Percentiles rank a stretch among this genome's conserved stretches.
These are phyloP conservation scores for Noctua pronuba DNA, from an alignment of 2,888 invertebrate genomes.

Conservation along the genomic window DNA sequence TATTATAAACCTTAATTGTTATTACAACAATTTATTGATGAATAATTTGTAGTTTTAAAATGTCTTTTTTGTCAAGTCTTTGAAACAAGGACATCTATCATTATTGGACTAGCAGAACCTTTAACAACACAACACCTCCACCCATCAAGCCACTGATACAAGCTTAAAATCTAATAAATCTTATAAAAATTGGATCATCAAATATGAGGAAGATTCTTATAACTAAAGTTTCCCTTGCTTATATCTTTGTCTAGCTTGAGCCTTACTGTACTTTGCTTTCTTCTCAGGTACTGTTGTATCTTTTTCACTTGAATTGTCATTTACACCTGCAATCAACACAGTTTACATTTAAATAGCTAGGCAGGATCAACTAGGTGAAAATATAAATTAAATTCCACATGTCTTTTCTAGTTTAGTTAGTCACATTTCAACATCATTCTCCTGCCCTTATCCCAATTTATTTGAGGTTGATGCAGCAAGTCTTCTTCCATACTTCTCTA, in stretches of 20 bases:
- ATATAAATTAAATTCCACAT: background rate
- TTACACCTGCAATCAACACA: conserved; percentile 75
- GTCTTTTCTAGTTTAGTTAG: background rate
- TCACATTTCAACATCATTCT: background rate
- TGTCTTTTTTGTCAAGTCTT: conserved; percentile 69
- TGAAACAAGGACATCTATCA: conserved; percentile 57
- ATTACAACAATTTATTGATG: conserved; percentile 53
- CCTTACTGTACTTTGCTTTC: conserved; percentile 92
- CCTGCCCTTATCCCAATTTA: no score
- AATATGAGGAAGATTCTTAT: conserved; percentile 62
- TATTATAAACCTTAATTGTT: conserved; percentile 66
- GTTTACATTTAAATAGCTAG: background rate
- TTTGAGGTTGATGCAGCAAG: no score
- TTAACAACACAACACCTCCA: conserved; percentile 66
- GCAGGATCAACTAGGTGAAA: background rate
- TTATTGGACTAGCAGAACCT: conserved; percentile 60
- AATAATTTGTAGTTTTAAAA: conserved; percentile 59
- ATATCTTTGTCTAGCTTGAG: conserved; percentile 94
- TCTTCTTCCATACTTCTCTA: no score
- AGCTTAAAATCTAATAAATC: conserved; percentile 66
- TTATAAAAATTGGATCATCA: conserved; percentile 62
- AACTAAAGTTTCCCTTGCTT: conserved; percentile 93
- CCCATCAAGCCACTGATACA: conserved; percentile 66
- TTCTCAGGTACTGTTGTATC: conserved; percentile 83
- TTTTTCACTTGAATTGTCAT: conserved; percentile 77